phyloP scores from a whole-genome alignment of 53 echinoderm and acorn worm genomes.

The Antedon mediterranea region DNA sequence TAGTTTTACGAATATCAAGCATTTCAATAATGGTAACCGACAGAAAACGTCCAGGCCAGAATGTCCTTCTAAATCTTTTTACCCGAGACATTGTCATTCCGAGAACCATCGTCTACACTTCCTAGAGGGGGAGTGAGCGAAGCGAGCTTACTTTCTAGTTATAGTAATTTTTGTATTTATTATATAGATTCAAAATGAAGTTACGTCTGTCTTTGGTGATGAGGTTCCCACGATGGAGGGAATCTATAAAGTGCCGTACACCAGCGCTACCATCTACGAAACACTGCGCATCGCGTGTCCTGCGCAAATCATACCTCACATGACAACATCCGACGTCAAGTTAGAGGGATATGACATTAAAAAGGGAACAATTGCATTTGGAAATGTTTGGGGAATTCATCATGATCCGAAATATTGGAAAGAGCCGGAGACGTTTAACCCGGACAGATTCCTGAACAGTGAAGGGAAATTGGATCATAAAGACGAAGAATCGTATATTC shows the following conservation, averaged over 20 bases:
- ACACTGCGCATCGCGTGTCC: not conserved
- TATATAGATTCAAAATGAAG: not conserved
- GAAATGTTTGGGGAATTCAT: conserved; percentile 9
- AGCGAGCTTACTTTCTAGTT: too few relatives aligned
- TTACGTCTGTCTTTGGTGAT: not conserved
- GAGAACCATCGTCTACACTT: too few relatives aligned
- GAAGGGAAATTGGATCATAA: conserved; percentile 13
- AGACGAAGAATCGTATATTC: conserved; percentile 34
- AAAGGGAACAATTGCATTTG: not conserved
- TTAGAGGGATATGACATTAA: not conserved
- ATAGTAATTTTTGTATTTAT: too few relatives aligned
- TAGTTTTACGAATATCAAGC: too few relatives aligned
- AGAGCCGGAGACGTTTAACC: conserved; percentile 22
- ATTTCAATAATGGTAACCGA: too few relatives aligned
- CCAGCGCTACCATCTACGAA: not conserved
- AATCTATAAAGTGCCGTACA: not conserved
- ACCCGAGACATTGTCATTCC: too few relatives aligned
- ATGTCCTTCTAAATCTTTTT: too few relatives aligned
- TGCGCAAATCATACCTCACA: not conserved
- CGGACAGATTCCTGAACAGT: conserved; percentile 25
- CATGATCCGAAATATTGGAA: conserved; percentile 25
- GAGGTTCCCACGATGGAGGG: not conserved
- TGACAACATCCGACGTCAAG: not conserved
- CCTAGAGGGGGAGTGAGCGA: too few relatives aligned
- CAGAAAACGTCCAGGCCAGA: too few relatives aligned